phyloP scores from a whole-genome alignment of 2,888 invertebrate genomes.

The Cosmia trapezina region DNA sequence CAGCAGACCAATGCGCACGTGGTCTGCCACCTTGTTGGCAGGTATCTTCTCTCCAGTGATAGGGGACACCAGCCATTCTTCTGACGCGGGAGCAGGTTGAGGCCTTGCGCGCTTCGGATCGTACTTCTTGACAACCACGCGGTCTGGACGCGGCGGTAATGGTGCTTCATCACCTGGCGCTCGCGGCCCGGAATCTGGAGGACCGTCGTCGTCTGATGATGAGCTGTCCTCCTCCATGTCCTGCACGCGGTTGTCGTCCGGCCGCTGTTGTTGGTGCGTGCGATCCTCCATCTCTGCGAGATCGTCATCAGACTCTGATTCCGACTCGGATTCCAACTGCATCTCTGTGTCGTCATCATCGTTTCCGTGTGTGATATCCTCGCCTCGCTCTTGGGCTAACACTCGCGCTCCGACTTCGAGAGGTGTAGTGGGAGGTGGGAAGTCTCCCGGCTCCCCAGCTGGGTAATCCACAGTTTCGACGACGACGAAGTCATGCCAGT shows the following conservation, averaged over 20 bases:
- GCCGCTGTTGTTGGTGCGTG: slow-evolving; percentile 83
- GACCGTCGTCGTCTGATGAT: slow-evolving; percentile 86
- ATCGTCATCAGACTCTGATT: slow-evolving; percentile 86
- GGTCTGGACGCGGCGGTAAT: slow-evolving; percentile 96
- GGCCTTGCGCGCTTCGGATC: slow-evolving; percentile 94
- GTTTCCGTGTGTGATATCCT: slow-evolving; percentile 90
- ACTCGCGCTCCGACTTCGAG: slow-evolving; percentile 99
- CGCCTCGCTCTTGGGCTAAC: slow-evolving; percentile 94
- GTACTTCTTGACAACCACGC: slow-evolving; percentile 98
- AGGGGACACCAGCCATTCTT: slow-evolving; percentile 98
- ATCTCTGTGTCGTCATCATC: slow-evolving; percentile 95
- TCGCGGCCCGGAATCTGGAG: slow-evolving; percentile 72
- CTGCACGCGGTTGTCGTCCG: slow-evolving; percentile 92
- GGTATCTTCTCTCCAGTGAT: slow-evolving; percentile 99
- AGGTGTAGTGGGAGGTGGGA: slow-evolving; percentile 99
- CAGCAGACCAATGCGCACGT: slow-evolving; percentile 98
- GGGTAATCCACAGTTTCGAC: slow-evolving; percentile 99
- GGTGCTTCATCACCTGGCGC: slow-evolving; percentile 91
- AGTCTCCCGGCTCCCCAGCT: slow-evolving; percentile 98
- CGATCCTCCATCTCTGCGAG: slow-evolving; percentile 93
- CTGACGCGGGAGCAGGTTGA: slow-evolving; percentile 91
- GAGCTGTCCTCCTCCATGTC: slow-evolving; percentile 98
- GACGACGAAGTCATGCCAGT: slow-evolving; percentile 99
- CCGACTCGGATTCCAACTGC: slow-evolving; percentile 97
- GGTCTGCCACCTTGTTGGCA: slow-evolving; percentile 98